Percentiles rank a stretch among this genome's conserved stretches.
phyloP scores from a whole-genome alignment of 2,888 invertebrate species.

The Dynastes maya region DNA sequence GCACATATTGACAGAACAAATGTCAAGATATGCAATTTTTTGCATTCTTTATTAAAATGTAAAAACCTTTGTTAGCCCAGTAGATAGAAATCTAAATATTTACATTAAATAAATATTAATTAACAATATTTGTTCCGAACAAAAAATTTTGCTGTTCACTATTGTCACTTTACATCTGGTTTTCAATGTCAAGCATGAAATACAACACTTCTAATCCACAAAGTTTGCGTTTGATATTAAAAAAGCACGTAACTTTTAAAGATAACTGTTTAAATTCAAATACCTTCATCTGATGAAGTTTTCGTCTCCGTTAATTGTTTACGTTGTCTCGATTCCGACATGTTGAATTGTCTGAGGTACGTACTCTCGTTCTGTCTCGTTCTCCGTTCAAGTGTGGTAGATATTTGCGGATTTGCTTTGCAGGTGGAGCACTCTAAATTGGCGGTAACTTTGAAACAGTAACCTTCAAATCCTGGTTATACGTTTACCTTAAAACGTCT shows the following conservation, averaged over 20 bases:
- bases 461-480: conserved; percentile 17
- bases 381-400: conserved; percentile 38
- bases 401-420: conserved; percentile 32
- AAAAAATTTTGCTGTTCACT: conserved; percentile 46
- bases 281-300: conserved; percentile 64
- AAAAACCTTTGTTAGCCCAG: conserved; percentile 19
- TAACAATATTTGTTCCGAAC: conserved; percentile 40
- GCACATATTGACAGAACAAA: conserved; percentile 26
- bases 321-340: conserved; percentile 72
- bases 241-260: conserved; percentile 8
- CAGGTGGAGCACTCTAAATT: conserved; percentile 37
- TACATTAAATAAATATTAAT: conserved; percentile 22
- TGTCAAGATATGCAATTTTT: conserved; percentile 30
- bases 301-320: conserved; percentile 70
- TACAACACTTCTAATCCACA: not conserved
- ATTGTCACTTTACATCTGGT: conserved; percentile 51
- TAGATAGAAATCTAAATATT: not conserved
- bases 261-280: conserved; percentile 17
- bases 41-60: not conserved
- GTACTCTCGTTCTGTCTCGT: conserved; percentile 39
- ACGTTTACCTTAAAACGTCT: not conserved
- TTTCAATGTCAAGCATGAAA: conserved; percentile 49
- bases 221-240: conserved; percentile 9
- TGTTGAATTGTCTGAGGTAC: conserved; percentile 62
- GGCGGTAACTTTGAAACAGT: conserved; percentile 39